Conservation (phyloP, 2,797 vertebrate genomes). For the Helicolenus hilgendorfi region DNA sequence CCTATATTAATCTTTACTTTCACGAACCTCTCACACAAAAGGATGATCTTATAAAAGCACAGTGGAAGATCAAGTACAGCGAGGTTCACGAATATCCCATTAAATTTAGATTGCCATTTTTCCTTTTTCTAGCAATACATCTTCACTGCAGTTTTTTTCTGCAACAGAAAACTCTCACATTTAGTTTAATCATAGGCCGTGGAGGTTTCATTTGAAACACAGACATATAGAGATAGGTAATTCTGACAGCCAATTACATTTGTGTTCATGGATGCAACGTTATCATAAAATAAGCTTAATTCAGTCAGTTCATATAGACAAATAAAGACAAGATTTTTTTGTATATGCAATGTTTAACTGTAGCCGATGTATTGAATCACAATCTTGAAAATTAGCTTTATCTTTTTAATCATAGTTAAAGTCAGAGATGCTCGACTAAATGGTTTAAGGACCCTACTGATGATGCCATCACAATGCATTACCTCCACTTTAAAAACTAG, state of each 20-base stretch:
- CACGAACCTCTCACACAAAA: not conserved
- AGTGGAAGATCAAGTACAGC: not conserved
- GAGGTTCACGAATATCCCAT: not conserved
- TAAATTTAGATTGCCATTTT: not conserved
- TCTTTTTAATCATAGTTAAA: not conserved
- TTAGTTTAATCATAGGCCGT: not conserved
- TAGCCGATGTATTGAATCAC: not conserved
- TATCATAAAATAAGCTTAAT: not conserved
- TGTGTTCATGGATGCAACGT: not conserved
- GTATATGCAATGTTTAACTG: not conserved
- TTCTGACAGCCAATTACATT: not conserved
- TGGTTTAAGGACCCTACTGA: not conserved
- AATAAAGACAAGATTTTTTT: not conserved
- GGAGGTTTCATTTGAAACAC: not conserved
- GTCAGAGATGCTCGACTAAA: not conserved
- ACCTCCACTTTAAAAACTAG: not conserved
- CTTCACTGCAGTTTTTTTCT: not conserved
- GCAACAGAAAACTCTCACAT: not conserved
- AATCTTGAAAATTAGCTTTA: not conserved
- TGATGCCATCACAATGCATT: constrained; percentile 1
- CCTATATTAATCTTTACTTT: not conserved
- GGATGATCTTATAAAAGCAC: not conserved
- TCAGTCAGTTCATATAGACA: not conserved
- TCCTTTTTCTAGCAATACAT: not conserved
- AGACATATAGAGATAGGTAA: not conserved